Conservation (phyloP, 2,113 vertebrate genomes). For the Piprites chloris region DNA sequence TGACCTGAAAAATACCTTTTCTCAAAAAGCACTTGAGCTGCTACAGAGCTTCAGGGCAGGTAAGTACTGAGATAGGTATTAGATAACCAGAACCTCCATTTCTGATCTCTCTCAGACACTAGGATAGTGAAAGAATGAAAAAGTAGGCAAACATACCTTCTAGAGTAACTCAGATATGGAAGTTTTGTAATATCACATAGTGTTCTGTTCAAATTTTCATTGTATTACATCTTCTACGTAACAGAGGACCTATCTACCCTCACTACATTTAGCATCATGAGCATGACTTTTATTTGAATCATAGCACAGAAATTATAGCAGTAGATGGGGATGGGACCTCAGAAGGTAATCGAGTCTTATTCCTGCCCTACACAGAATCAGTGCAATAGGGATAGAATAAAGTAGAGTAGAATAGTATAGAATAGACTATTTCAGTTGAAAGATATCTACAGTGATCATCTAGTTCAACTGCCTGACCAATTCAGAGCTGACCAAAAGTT, state of each 20-base stretch:
- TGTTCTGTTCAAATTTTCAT: neutral
- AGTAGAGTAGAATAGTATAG: too few relatives aligned
- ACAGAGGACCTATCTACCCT: neutral
- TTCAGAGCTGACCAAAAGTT: neutral
- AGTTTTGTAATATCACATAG: neutral
- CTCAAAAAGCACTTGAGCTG: constrained; percentile 42
- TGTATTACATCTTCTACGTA: neutral
- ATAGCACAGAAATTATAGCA: neutral
- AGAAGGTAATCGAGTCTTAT: neutral
- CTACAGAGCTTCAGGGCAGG: constrained; percentile 45
- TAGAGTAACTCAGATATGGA: neutral
- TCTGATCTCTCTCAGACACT: constrained; percentile 20
- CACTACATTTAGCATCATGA: neutral
- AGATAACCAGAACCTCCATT: constrained; percentile 49
- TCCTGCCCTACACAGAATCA: neutral
- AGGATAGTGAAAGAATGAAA: neutral
- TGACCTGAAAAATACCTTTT: constrained; percentile 57
- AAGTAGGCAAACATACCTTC: neutral
- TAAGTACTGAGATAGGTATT: constrained; percentile 66
- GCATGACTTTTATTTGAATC: neutral
- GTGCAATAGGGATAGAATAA: too few relatives aligned
- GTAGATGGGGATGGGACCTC: neutral
- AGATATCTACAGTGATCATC: neutral
- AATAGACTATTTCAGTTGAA: neutral
- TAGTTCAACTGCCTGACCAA: neutral